Evolutionary conservation across 2,888 invertebrate genomes (phyloP).

Genomic region (Acholoe squamosa): DNA sequence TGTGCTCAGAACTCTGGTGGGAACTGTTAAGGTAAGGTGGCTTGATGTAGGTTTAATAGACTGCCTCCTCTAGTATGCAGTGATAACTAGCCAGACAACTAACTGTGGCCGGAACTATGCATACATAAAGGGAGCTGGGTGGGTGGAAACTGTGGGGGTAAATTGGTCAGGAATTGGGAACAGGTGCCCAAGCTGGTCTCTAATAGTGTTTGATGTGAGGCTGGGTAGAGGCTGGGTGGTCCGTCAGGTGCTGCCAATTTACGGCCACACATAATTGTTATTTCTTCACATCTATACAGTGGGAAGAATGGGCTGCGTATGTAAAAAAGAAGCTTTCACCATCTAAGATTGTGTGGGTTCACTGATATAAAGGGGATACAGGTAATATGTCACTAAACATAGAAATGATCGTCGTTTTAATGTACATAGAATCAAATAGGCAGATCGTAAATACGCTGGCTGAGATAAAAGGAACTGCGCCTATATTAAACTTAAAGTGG

Average conservation of each 20-base stretch:
- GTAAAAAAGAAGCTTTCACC: not conserved
- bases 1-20: not conserved
- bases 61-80: conserved; percentile 45
- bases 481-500: too few species aligned
- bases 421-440: too few species aligned
- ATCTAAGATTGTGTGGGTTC: conserved; percentile 21
- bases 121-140: conserved; percentile 32
- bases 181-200: conserved; percentile 6
- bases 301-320: not conserved
- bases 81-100: conserved; percentile 53
- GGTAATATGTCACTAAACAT: too few species aligned
- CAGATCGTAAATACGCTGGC: too few species aligned
- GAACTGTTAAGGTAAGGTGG: not conserved
- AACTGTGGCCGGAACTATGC: conserved; percentile 45
- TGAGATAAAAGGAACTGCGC: too few species aligned
- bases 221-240: conserved; percentile 37
- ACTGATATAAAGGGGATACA: not conserved
- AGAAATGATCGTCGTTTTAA: too few species aligned
- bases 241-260: conserved; percentile 56
- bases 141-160: not conserved
- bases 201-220: conserved; percentile 56
- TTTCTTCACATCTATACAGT: conserved; percentile 30
- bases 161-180: conserved; percentile 61
- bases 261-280: conserved; percentile 33
- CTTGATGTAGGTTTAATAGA: conserved; percentile 39